Percentiles rank a stretch among this genome's conserved stretches.
Evolutionary conservation across 2,113 vertebrate genomes (phyloP).

Genomic region (Lontra canadensis): DNA sequence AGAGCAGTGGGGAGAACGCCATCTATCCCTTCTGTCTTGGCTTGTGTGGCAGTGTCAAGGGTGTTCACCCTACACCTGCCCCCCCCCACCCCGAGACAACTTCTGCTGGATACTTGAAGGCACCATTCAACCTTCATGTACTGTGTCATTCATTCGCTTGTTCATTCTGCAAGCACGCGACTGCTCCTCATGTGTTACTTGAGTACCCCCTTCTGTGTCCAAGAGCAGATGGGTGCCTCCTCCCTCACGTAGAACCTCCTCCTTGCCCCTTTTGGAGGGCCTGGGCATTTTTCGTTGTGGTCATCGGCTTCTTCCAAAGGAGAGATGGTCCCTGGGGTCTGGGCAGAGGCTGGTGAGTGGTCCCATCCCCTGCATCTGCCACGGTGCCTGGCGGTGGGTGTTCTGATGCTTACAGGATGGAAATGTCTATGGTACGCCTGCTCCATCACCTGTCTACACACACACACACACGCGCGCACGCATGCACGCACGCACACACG

Average conservation of each 20-base stretch:
- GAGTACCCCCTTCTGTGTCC: neutral
- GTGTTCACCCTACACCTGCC: accelerated
- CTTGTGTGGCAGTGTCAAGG: neutral
- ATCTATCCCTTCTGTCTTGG: neutral
- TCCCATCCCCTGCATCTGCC: neutral
- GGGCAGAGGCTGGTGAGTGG: neutral
- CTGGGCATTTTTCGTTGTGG: too few species aligned
- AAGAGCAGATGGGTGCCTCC: too few species aligned
- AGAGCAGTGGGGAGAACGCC: accelerated
- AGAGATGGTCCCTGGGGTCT: neutral
- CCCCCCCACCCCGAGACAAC: accelerated
- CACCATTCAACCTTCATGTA: accelerated
- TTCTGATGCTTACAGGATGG: accelerated
- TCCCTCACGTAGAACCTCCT: too few species aligned
- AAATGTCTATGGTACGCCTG: accelerated
- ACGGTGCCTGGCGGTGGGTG: neutral
- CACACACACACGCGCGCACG: accelerated
- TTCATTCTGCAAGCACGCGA: neutral
- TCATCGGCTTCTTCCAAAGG: neutral
- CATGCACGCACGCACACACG: too few species aligned
- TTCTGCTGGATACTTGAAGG: neutral
- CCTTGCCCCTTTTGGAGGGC: accelerated
- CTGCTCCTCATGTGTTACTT: neutral
- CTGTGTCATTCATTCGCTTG: neutral
- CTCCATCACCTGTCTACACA: neutral